Evolutionary conservation across 92 coral and sea anemone species (phyloP).

Genomic region (Scolanthus callimorphus): DNA sequence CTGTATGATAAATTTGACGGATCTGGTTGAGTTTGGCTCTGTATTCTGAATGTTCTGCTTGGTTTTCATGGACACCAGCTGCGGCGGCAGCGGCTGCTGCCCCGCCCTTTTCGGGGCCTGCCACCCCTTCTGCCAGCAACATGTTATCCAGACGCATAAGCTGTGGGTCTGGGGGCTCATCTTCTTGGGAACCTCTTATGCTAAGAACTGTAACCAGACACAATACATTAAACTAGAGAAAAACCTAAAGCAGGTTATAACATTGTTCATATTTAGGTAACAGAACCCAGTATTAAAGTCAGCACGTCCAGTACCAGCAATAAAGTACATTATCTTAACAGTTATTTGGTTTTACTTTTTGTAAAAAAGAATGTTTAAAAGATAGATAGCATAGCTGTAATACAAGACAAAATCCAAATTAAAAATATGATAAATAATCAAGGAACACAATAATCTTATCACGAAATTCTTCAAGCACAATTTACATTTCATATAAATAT

Average conservation of each 20-base stretch:
- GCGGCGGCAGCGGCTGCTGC: conserved; percentile 99
- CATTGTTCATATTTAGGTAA: not conserved
- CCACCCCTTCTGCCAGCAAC: conserved; percentile 98
- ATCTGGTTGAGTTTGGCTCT: conserved; percentile 95
- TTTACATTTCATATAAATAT: too few species aligned
- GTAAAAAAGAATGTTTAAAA: too few species aligned
- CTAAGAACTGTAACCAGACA: conserved; percentile 65
- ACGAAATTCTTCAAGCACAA: too few species aligned
- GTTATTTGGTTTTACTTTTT: too few species aligned
- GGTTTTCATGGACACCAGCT: conserved; percentile 99
- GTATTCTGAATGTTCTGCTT: conserved; percentile 96
- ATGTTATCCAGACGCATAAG: conserved; percentile 98
- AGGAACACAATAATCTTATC: too few species aligned
- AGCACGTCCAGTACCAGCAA: too few species aligned
- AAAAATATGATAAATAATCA: too few species aligned
- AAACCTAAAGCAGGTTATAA: not conserved
- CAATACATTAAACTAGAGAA: too few species aligned
- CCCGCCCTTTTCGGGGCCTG: conserved; percentile 99
- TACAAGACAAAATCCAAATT: too few species aligned
- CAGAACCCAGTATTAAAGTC: too few species aligned
- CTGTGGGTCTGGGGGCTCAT: conserved; percentile 99
- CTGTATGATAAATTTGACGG: conserved; percentile 98
- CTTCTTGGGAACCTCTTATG: conserved; percentile 98
- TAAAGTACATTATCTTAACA: too few species aligned
- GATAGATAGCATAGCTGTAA: too few species aligned